These are phyloP conservation scores for Neocrepidodera transversa DNA, from an alignment of 2,888 invertebrate species.

Conservation along the genomic window DNA sequence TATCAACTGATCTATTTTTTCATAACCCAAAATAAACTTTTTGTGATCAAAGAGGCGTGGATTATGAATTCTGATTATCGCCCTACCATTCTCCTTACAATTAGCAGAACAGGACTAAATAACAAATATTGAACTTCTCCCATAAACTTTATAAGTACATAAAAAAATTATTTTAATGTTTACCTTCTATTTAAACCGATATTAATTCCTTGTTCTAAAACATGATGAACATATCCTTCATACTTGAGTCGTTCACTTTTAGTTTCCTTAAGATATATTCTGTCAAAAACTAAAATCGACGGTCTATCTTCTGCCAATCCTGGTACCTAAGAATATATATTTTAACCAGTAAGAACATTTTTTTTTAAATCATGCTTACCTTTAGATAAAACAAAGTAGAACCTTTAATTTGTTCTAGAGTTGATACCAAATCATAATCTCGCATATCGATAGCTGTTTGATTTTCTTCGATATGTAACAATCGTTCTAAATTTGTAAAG, in stretches of 20 bases:
- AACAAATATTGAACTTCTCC: too few species aligned
- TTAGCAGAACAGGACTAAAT: too few species aligned
- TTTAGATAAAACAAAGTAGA: constrained; percentile 31
- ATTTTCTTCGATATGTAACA: constrained; percentile 54
- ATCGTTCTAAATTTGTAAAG: constrained; percentile 40
- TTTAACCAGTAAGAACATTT: too few species aligned
- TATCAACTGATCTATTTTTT: too few species aligned
- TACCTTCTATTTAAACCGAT: constrained; percentile 48
- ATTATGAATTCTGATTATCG: too few species aligned
- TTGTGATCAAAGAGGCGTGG: too few species aligned
- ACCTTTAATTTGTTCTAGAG: constrained; percentile 24
- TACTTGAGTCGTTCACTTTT: constrained; percentile 39
- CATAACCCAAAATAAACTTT: too few species aligned
- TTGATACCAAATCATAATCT: constrained; percentile 48
- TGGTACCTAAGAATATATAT: constrained; percentile 47
- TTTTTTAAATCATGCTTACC: constrained; percentile 24
- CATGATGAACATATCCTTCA: constrained; percentile 50
- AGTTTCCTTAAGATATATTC: constrained; percentile 45
- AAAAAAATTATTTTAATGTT: not conserved
- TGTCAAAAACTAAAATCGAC: constrained; percentile 52
- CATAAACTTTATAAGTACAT: too few species aligned
- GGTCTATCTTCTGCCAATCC: constrained; percentile 56
- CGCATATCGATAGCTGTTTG: constrained; percentile 50
- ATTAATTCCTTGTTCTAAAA: constrained; percentile 44
- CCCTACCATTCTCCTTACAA: too few species aligned